Base-by-base conservation (phyloP, 2,797 vertebrate genomes). In the Danio choprae region DNA sequence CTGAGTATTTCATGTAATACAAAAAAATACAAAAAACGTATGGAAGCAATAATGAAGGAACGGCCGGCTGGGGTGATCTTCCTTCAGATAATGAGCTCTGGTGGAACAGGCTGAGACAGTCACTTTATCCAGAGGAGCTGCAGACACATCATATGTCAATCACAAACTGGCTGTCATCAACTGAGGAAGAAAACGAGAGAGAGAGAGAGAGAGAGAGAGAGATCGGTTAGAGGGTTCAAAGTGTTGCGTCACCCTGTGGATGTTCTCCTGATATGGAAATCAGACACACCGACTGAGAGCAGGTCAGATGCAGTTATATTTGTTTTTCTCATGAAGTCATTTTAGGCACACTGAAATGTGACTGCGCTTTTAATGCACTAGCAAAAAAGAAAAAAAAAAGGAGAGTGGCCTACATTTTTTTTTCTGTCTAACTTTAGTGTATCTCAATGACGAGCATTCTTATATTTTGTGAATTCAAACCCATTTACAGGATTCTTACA, bases 101-200 rank as follows among this genome's bases (percentile, higher is more conserved):
- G 18, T 18, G 36, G 78, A 56, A 81, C 69, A 15, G 55, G 46
- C 67, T 11, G 55, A 50, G 22, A 58, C 55, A 16, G 55, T 56
- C 38, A 36, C 13, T 72, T 74, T 80, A 53, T 60, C 65, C 64
- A 79, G 48, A 72, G 15, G 48, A 74, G 59, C n/a, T 40, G 51
- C 12, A 56, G 41, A n/a, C 13, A 22, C 38, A 40, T 87, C 79
- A 89, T 40, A 88, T 86, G 76, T 89, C 87, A 76, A 89, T 84
- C 51, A 85, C 63, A 77, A 89, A 88, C 83, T 87, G 87, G 56
- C 58, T 82, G 80, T 88, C 88, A 53, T 88, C 87, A 67, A 63
- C 88, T 87, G 76, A 12, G 20, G 18, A 58, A 22, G 6, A 72
- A 4, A 78, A 36, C 6, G n/a, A 63, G 13, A 29, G 8, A 51